A percentile compares a stretch with the other conserved stretches of the same genome.
Conservation (phyloP, 2,888 invertebrate species). For the Apamea anceps region DNA sequence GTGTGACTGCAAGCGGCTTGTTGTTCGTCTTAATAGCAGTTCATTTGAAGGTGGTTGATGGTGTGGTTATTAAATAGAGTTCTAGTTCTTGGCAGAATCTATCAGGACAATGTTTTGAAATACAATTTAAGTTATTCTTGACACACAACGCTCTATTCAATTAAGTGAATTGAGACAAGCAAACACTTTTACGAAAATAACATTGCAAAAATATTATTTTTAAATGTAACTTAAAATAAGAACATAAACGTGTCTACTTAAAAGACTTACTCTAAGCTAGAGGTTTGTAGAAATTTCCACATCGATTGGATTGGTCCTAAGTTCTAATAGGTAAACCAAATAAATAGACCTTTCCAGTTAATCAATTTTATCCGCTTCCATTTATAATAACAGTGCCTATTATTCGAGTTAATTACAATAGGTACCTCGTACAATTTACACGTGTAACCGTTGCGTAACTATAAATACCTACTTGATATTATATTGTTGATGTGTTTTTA, state of each 20-base stretch:
- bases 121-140: background rate
- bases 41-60: background rate
- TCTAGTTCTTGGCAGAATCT: background rate
- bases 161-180: background rate
- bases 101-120: background rate
- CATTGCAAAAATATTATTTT: background rate
- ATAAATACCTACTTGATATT: background rate
- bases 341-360: background rate
- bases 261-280: background rate
- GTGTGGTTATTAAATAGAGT: background rate
- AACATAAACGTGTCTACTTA: too few relatives aligned
- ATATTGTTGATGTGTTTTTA: background rate
- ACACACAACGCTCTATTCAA: background rate
- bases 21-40: slow-evolving; percentile 32
- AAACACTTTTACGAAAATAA: background rate
- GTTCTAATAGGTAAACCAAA: background rate
- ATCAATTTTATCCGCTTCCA: background rate
- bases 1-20: slow-evolving; percentile 51
- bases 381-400: background rate
- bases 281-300: background rate
- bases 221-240: background rate
- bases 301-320: background rate
- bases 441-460: too few relatives aligned
- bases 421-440: background rate
- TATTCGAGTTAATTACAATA: background rate